These are phyloP conservation scores for Drosophila vallismaia DNA, from an alignment of 2,888 invertebrate genomes.

Conservation along the genomic window DNA sequence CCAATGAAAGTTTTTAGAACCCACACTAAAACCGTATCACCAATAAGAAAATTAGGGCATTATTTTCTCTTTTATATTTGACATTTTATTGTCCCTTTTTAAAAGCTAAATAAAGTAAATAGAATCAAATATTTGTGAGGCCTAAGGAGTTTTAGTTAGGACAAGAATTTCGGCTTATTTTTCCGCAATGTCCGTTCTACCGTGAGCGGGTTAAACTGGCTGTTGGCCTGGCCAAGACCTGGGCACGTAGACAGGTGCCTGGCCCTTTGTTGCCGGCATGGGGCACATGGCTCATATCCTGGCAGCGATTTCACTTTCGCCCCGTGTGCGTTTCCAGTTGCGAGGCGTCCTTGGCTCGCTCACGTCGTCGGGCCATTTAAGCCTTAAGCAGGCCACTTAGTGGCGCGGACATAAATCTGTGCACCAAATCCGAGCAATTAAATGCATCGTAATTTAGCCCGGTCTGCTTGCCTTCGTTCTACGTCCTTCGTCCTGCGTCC, in stretches of 20 bases:
- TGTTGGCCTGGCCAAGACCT: constrained; percentile 15
- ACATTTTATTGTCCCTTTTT: neutral
- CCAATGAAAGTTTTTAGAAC: constrained; percentile 21
- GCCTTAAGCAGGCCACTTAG: constrained; percentile 82
- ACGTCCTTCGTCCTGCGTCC: constrained; percentile 8
- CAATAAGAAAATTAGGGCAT: neutral
- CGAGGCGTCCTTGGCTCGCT: constrained; percentile 46
- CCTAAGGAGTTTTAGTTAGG: neutral
- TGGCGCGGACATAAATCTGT: constrained; percentile 81
- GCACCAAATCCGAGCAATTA: constrained; percentile 82
- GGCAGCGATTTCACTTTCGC: constrained; percentile 64
- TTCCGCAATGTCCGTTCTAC: neutral
- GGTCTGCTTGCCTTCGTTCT: constrained; percentile 9
- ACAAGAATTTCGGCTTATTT: neutral
- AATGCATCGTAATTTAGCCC: constrained; percentile 79
- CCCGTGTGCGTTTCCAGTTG: constrained; percentile 37
- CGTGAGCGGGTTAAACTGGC: constrained; percentile 33
- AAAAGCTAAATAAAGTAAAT: neutral
- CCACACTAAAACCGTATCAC: neutral
- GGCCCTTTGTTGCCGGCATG: constrained; percentile 24
- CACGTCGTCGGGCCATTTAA: constrained; percentile 76
- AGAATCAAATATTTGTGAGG: neutral
- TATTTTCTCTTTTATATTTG: neutral
- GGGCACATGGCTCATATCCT: constrained; percentile 62
- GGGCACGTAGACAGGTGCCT: constrained; percentile 38